Conservation (phyloP, 2,113 vertebrate species). For the Camelus dromedarius region DNA sequence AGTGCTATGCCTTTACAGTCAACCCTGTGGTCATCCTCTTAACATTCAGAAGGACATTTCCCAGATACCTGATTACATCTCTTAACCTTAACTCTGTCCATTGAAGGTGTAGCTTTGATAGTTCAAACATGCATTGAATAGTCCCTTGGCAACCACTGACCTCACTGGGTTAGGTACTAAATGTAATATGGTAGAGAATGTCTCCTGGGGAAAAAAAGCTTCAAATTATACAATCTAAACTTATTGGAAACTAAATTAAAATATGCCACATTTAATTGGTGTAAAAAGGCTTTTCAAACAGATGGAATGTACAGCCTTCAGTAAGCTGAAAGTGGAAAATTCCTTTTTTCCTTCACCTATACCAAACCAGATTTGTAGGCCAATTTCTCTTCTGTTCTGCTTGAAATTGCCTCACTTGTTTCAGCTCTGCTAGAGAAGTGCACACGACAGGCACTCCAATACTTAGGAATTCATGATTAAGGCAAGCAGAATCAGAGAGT, state of each 20-base stretch:
- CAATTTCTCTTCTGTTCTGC: neutral
- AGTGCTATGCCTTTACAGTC: neutral
- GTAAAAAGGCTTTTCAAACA: slow-evolving; percentile 33
- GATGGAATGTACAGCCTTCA: neutral
- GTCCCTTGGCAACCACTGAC: neutral
- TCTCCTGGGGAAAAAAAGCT: neutral
- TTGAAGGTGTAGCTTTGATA: neutral
- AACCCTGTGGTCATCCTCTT: neutral
- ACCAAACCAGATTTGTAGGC: neutral
- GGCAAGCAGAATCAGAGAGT: neutral
- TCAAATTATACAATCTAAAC: slow-evolving; percentile 38
- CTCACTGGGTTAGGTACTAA: slow-evolving; percentile 12
- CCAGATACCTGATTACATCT: neutral
- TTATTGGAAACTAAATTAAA: slow-evolving; percentile 52
- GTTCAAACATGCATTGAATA: neutral
- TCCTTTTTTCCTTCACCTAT: neutral
- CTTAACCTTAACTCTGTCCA: neutral
- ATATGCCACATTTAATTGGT: slow-evolving; percentile 52
- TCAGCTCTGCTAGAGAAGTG: neutral
- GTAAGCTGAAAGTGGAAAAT: slow-evolving; percentile 34
- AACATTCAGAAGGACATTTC: neutral
- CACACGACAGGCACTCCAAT: neutral
- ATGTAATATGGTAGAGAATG: neutral
- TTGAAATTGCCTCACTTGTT: slow-evolving; percentile 26
- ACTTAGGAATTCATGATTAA: slow-evolving; percentile 34